phyloP scores from a whole-genome alignment of 2,113 vertebrate species.

The Sturnira hondurensis region DNA sequence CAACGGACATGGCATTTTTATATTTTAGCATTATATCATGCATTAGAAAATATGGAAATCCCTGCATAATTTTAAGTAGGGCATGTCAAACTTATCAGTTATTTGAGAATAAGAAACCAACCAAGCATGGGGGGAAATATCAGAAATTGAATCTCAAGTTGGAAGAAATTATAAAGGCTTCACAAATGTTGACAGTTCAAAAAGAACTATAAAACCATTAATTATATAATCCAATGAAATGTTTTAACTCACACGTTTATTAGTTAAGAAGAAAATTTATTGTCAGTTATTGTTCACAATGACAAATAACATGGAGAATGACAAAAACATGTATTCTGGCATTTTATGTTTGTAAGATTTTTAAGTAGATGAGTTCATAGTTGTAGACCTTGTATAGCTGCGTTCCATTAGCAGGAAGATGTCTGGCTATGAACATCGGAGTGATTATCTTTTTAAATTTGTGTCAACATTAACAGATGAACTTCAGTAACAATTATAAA shows the following conservation, averaged over 20 bases:
- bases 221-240: conserved; percentile 9
- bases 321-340: neutral
- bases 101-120: conserved; percentile 61
- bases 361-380: neutral
- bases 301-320: neutral
- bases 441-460: neutral
- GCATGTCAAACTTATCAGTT: conserved; percentile 68
- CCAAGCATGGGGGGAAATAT: conserved; percentile 53
- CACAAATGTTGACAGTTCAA: conserved; percentile 4
- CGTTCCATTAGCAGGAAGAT: neutral
- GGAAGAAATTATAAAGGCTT: neutral
- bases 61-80: conserved; percentile 65
- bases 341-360: neutral
- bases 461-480: neutral
- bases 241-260: neutral
- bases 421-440: neutral
- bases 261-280: conserved; percentile 8
- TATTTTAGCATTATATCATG: conserved; percentile 54
- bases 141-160: conserved; percentile 48
- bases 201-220: conserved; percentile 46
- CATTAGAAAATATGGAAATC: conserved; percentile 70
- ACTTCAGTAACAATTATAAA: neutral
- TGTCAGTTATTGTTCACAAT: neutral
- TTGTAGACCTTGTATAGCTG: neutral
- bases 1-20: conserved; percentile 59